phyloP scores from a whole-genome alignment of 2,113 vertebrate genomes.

The Halcyon senegalensis region DNA sequence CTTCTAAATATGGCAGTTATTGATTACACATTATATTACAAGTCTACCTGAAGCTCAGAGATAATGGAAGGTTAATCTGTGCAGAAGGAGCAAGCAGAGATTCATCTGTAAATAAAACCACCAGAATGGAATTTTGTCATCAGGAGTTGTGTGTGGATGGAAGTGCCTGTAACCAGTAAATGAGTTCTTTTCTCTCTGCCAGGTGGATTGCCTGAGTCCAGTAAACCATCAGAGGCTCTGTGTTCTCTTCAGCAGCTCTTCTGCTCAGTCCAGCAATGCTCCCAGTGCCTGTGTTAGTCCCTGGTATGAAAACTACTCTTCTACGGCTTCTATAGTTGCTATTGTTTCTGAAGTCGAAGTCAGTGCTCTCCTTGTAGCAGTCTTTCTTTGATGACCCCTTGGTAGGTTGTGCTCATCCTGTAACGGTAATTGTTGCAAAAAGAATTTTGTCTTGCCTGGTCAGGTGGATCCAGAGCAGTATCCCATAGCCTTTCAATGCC shows the following conservation, averaged over 20 bases:
- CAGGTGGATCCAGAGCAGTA: neutral
- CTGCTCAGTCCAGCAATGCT: constrained; percentile 92
- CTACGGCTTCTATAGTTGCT: neutral
- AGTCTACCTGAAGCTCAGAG: neutral
- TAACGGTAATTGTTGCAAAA: neutral
- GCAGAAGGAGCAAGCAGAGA: neutral
- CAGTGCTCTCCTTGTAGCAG: neutral
- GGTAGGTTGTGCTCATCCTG: neutral
- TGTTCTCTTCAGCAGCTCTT: constrained; percentile 97
- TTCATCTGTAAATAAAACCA: neutral
- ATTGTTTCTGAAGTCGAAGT: neutral
- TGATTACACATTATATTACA: neutral
- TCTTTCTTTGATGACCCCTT: neutral
- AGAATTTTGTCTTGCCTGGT: neutral
- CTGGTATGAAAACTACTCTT: constrained; percentile 80
- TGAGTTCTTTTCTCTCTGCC: constrained; percentile 32
- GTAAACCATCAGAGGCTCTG: constrained; percentile 94
- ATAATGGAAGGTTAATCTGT: neutral
- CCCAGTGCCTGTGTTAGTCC: constrained; percentile 98
- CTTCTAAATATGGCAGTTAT: neutral
- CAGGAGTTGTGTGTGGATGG: neutral
- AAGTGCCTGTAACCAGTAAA: neutral
- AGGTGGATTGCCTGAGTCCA: constrained; percentile 95
- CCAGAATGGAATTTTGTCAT: neutral
- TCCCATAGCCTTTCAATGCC: neutral